Evolutionary conservation across 2,797 vertebrate species (phyloP).

Genomic region (Lindbergichthys nudifrons): DNA sequence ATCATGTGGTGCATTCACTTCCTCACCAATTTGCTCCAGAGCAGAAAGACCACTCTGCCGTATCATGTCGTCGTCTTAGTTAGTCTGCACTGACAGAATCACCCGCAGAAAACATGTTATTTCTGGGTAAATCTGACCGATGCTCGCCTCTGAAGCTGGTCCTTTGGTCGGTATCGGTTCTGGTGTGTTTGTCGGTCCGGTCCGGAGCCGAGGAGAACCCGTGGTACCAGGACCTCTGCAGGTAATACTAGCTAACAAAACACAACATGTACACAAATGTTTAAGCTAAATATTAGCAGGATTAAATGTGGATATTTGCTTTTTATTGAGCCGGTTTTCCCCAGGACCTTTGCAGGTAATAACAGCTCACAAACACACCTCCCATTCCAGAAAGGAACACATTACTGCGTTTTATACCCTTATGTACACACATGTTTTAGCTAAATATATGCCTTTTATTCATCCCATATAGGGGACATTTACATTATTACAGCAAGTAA

Average conservation of each 20-base stretch:
- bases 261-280: no score
- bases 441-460: not conserved
- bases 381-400: constrained; percentile 19
- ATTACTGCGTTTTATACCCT: not conserved
- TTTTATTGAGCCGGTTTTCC: no score
- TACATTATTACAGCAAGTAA: no score
- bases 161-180: constrained; percentile 33
- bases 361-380: constrained; percentile 61
- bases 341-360: not conserved
- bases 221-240: constrained; percentile 85
- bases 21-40: constrained; percentile 67
- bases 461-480: no score
- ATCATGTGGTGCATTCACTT: constrained; percentile 81
- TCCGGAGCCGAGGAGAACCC: constrained; percentile 47
- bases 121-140: not conserved
- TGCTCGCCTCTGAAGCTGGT: constrained; percentile 17
- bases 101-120: constrained; percentile 58
- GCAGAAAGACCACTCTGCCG: constrained; percentile 62
- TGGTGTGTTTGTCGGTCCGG: constrained; percentile 44
- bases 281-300: no score
- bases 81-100: not conserved
- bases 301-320: no score
- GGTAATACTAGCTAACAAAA: constrained; percentile 42
- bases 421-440: rapidly evolving
- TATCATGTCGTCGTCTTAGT: constrained; percentile 84